These are phyloP conservation scores for Oopsacas minuta DNA, from an alignment of 37 sponge, comb jelly and placozoan species.

Conservation along the genomic window DNA sequence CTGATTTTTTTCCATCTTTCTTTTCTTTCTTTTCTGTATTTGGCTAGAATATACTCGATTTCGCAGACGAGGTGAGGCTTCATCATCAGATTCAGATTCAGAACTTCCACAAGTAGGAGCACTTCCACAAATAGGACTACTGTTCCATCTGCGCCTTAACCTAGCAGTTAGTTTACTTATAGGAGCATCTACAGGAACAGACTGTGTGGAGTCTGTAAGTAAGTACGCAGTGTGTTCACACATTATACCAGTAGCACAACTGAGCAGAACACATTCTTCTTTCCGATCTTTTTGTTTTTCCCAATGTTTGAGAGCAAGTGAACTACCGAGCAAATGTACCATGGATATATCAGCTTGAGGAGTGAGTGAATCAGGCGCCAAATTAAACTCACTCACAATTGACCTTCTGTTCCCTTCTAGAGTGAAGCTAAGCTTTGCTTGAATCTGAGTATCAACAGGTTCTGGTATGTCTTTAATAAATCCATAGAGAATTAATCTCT, in stretches of 20 bases:
- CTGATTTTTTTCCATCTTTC: neutral
- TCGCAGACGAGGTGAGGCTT: neutral
- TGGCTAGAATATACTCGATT: too few species aligned
- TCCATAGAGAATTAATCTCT: neutral
- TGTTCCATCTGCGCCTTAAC: too few species aligned
- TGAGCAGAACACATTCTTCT: neutral
- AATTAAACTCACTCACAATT: neutral
- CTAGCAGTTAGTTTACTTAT: neutral
- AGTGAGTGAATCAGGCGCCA: neutral
- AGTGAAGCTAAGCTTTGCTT: neutral
- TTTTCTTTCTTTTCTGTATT: neutral
- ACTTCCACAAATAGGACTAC: neutral
- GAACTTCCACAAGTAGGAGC: neutral
- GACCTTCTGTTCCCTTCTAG: neutral
- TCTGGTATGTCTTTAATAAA: neutral
- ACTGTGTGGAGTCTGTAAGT: neutral
- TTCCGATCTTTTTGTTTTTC: neutral
- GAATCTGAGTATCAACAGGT: neutral
- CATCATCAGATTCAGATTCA: neutral
- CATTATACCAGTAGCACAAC: neutral
- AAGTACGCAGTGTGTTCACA: slow-evolving; percentile 2
- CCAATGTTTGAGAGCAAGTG: neutral
- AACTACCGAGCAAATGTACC: neutral
- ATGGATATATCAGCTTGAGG: neutral
- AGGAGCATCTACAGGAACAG: neutral